Percentiles rank a stretch among this genome's conserved stretches.
phyloP scores from a whole-genome alignment of 2,113 vertebrate genomes.

The Lanius ludovicianus region DNA sequence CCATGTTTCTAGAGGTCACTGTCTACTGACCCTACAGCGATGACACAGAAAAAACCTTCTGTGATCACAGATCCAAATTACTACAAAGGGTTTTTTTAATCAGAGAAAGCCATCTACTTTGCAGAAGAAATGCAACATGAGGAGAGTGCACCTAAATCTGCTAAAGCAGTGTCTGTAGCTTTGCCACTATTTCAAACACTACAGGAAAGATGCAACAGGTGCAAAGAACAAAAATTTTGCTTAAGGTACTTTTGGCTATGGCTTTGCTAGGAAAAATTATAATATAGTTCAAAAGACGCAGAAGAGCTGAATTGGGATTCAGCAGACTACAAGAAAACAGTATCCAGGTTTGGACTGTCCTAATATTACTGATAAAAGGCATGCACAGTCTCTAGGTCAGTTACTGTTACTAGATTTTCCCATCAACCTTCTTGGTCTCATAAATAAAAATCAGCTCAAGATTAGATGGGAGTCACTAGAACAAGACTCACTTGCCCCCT shows the following conservation, averaged over 20 bases:
- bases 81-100: neutral
- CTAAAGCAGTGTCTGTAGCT: neutral
- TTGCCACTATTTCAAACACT: neutral
- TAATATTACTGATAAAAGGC: neutral
- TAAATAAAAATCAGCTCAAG: neutral
- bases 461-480: neutral
- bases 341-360: neutral
- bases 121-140: neutral
- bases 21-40: no score
- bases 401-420: neutral
- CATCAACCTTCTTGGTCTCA: neutral
- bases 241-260: neutral
- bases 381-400: neutral
- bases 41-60: neutral
- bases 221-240: neutral
- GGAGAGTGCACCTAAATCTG: neutral
- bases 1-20: neutral
- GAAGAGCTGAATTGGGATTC: neutral
- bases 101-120: neutral
- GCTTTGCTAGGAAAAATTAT: neutral
- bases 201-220: neutral
- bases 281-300: neutral
- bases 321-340: neutral
- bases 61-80: neutral
- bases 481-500: neutral